phyloP scores from a whole-genome alignment of 2,113 vertebrate genomes.

The Petromus typicus region DNA sequence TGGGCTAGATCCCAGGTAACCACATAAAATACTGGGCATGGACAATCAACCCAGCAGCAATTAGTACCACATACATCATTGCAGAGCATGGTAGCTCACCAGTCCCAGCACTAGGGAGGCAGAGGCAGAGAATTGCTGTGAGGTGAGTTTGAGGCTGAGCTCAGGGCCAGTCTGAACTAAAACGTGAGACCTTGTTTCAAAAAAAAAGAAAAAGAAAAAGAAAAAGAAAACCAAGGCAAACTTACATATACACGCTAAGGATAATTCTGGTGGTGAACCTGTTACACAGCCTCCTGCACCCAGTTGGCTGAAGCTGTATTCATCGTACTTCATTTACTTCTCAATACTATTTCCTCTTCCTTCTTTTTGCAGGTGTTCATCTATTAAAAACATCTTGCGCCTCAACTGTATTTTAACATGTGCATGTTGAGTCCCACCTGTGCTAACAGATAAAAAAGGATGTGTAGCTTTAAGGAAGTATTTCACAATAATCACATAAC shows the following conservation, averaged over 20 bases:
- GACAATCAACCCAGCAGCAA: too few relatives aligned
- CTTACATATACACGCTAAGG: background rate
- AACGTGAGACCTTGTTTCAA: too few relatives aligned
- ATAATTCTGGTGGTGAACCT: background rate
- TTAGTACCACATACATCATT: too few relatives aligned
- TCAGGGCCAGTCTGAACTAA: too few relatives aligned
- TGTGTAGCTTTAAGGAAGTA: background rate
- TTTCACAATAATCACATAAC: background rate
- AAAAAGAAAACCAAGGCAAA: too few relatives aligned
- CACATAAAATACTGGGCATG: too few relatives aligned
- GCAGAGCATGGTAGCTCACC: too few relatives aligned
- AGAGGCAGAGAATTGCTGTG: too few relatives aligned
- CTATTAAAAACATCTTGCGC: background rate
- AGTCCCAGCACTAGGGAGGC: too few relatives aligned
- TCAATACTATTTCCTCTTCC: background rate
- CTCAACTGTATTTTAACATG: background rate
- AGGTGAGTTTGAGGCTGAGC: too few relatives aligned
- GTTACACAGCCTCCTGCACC: background rate
- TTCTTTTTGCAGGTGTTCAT: background rate
- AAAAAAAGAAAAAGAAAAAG: too few relatives aligned
- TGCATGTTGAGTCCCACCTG: background rate
- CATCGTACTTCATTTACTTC: background rate
- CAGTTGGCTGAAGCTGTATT: background rate
- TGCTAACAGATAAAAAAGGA: background rate
- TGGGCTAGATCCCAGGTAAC: too few relatives aligned